Conservation (phyloP, 23 tunicate genomes). For the Oikopleura dioica region DNA sequence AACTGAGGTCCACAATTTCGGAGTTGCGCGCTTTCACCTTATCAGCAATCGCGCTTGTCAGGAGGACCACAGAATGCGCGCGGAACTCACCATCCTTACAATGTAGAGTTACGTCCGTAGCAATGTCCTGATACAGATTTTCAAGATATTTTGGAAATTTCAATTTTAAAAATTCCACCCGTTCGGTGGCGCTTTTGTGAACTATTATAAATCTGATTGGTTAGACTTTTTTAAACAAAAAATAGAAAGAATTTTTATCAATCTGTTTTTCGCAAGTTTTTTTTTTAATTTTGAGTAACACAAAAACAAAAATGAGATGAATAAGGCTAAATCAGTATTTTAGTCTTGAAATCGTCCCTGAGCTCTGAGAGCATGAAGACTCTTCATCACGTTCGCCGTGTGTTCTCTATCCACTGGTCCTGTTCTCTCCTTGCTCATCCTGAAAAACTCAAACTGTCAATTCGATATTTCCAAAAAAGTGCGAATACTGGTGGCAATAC, state of each 20-base stretch:
- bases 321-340: no score
- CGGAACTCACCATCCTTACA: not conserved
- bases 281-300: no score
- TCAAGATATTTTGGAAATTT: not conserved
- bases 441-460: no score
- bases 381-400: not conserved
- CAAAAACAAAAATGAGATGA: no score
- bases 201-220: not conserved
- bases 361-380: not conserved
- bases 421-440: not conserved
- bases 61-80: not conserved
- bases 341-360: not conserved
- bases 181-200: no score
- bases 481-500: no score
- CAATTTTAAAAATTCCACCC: not conserved
- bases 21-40: not conserved
- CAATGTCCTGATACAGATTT: not conserved
- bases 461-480: no score
- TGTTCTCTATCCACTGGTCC: not conserved
- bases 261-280: no score
- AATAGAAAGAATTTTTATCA: no score
- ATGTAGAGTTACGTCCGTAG: not conserved
- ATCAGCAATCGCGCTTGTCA: not conserved
- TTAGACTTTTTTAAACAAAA: not conserved
- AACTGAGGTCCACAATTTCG: no score